phyloP scores from a whole-genome alignment of 2,113 vertebrate genomes.

The Scomber colias region DNA sequence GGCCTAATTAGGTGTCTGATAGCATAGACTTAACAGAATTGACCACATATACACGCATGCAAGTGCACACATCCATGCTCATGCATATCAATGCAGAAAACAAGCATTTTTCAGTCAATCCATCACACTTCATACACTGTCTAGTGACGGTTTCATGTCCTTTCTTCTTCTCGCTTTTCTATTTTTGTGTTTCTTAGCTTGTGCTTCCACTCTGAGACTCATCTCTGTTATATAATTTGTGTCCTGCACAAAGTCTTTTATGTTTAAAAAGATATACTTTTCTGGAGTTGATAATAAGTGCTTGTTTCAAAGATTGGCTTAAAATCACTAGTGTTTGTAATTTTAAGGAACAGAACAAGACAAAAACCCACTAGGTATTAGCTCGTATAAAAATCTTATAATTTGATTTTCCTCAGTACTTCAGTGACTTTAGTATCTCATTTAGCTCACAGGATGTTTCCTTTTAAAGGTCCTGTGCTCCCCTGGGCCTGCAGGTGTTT shows the following conservation, averaged over 20 bases:
- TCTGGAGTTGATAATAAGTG: not conserved
- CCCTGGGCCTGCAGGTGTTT: too few species aligned
- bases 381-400: not conserved
- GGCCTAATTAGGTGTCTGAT: conserved; percentile 75
- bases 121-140: conserved; percentile 2
- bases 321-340: not conserved
- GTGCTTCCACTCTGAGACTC: not conserved
- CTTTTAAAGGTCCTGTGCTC: too few species aligned
- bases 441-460: too few species aligned
- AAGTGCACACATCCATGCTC: conserved; percentile 24
- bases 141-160: conserved; percentile 23
- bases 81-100: conserved; percentile 53
- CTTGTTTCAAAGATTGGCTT: not conserved
- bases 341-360: not conserved
- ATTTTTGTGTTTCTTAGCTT: conserved; percentile 9
- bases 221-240: conserved; percentile 1
- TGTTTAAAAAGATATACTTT: not conserved
- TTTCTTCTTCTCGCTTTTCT: conserved; percentile 7
- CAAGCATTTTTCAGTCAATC: conserved; percentile 21
- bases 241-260: not conserved
- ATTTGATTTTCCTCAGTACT: not conserved
- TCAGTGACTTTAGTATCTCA: not conserved
- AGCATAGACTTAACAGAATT: conserved; percentile 56
- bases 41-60: conserved; percentile 42
- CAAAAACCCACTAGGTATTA: too few species aligned